Base-by-base conservation (phyloP, 2,113 vertebrate species). In the Miniopterus natalensis region DNA sequence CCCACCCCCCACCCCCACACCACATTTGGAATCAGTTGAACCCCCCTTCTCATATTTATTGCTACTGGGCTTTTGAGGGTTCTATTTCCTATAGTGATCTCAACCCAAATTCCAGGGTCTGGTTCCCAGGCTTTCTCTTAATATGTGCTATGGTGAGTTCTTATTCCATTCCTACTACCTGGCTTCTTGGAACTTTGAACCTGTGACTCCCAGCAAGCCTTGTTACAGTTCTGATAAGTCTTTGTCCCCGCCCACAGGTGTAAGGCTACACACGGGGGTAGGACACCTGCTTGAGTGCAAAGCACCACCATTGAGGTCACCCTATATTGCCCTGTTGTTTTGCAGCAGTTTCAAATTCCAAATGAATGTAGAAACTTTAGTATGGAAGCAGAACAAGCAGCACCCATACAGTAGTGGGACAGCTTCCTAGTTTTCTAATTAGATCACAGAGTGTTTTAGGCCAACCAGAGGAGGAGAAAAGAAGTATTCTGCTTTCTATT, bases 401-500 rank as follows among this genome's bases (percentile, higher is more conserved):
- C 53, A 65, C 42, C 17, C 71, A 70, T 13, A 61, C 12, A 47
- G 9, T 31, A 5, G 4, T 71, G 79, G 51, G 31, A 55, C 12
- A 59, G 23, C 6, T 47, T 78, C n/a, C 75, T 45, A 61, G 23
- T 21, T 61, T 77, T 92, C 88, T 36, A 40, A 74, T 57, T 93
- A 85, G n/a, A 17, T 86, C 65, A 86, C 73, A 51, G 57, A 55
- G 51, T 49, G 5, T 74, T 17, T 84, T 45, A 23, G 55, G 74
- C 23, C 15, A 83, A 63, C 21, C 11, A 55, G n/a, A 53, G 45
- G 15, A 89, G 21, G 36, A 63, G 23, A 23, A 70, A 47, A 47
- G 36, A 92, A 29, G 21, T 74, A n/a, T 29, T 79, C 59, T 90
- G 75, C 8, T 90, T 94, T 88, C 63, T 61, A 42, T 80, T 63